A percentile compares a stretch with the other conserved stretches of the same genome.
Evolutionary conservation across 2,797 vertebrate genomes (phyloP).

Genomic region (Gymnothorax reevesii): DNA sequence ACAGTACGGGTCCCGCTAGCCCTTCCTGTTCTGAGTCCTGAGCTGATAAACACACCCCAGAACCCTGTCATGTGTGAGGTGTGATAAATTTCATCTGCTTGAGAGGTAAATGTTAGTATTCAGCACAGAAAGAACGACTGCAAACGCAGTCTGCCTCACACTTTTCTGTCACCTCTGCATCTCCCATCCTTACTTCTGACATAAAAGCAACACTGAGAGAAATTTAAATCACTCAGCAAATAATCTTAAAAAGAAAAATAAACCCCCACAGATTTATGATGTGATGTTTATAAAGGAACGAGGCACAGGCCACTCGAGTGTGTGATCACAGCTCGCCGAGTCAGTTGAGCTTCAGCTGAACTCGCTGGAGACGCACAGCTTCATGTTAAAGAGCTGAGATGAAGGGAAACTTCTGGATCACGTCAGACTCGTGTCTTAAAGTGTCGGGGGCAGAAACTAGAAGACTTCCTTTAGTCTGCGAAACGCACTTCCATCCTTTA

Average conservation of each 20-base stretch:
- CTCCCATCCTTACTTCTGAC: background rate
- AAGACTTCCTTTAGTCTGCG: background rate
- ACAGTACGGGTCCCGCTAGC: too few species aligned
- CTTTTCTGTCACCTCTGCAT: background rate
- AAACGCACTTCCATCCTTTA: conserved; percentile 49
- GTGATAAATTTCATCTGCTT: too few species aligned
- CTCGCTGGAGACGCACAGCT: background rate
- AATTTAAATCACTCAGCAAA: background rate
- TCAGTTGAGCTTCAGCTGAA: background rate
- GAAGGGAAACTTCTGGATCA: background rate
- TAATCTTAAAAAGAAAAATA: background rate
- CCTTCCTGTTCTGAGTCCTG: too few species aligned
- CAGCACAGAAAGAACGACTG: too few species aligned
- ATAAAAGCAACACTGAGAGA: background rate
- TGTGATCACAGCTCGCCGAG: background rate
- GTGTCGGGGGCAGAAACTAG: background rate
- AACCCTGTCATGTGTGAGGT: too few species aligned
- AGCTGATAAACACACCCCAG: too few species aligned
- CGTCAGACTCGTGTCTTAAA: background rate
- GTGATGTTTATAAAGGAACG: background rate
- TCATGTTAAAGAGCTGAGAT: background rate
- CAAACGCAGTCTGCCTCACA: too few species aligned
- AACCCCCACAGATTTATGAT: background rate
- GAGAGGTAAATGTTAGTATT: too few species aligned
- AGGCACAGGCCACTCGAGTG: background rate